Percentiles rank a stretch among this genome's conserved stretches.
These are phyloP conservation scores for Myathropa florea DNA, from an alignment of 2,888 invertebrate species.

Conservation along the genomic window DNA sequence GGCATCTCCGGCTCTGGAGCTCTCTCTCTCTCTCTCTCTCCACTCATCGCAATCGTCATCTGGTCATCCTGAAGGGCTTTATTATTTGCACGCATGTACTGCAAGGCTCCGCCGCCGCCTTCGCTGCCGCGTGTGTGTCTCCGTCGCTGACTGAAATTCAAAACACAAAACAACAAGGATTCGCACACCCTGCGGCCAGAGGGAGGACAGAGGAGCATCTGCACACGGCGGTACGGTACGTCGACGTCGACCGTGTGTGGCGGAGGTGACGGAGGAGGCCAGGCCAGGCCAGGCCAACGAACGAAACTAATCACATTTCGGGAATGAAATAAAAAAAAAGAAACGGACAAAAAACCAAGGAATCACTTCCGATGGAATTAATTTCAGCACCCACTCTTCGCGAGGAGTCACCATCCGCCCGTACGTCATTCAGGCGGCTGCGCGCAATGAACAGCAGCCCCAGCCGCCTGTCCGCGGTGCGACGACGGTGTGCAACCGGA, in stretches of 20 bases:
- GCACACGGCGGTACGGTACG: conserved; percentile 37
- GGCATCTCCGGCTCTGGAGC: conserved; percentile 6
- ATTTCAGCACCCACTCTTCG: conserved; percentile 75
- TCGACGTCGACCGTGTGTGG: not conserved
- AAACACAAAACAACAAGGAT: not conserved
- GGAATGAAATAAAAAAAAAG: conserved; percentile 49
- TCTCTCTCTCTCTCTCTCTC: not conserved
- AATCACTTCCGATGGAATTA: conserved; percentile 75
- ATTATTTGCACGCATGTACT: conserved; percentile 60
- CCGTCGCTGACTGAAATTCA: not conserved
- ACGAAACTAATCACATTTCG: conserved; percentile 69
- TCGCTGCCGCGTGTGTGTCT: not conserved
- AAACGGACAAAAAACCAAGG: conserved; percentile 34
- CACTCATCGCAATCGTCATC: conserved; percentile 62
- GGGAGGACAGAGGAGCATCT: not conserved
- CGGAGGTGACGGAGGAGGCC: conserved; percentile 2
- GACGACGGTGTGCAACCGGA: conserved; percentile 38
- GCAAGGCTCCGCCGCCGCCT: no score
- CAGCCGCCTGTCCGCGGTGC: not conserved
- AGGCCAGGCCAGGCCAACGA: conserved; percentile 57
- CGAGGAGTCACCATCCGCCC: conserved; percentile 41
- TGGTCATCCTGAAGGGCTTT: conserved; percentile 42
- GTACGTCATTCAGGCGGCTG: conserved; percentile 30
- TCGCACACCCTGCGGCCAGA: not conserved
- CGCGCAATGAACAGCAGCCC: conserved; percentile 1